Evolutionary conservation across 2,113 vertebrate species (phyloP).

Genomic region (Neogobius melanostomus): DNA sequence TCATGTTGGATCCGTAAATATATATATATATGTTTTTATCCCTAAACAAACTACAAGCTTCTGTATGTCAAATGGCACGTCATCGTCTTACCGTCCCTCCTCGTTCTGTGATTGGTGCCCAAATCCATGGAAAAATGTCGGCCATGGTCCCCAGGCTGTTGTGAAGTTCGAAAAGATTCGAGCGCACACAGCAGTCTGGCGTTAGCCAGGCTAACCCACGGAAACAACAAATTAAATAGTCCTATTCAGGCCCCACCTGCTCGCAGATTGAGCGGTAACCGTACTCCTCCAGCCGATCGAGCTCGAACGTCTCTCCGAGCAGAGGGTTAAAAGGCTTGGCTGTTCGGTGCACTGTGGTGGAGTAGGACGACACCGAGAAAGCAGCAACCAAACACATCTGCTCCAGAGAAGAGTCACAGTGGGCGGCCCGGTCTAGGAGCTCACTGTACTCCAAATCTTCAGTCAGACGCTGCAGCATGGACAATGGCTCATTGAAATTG

Average conservation of each 20-base stretch:
- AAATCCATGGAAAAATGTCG: too few species aligned
- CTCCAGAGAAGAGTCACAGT: slow-evolving; percentile 69
- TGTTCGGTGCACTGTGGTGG: slow-evolving; percentile 75
- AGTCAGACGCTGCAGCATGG: slow-evolving; percentile 90
- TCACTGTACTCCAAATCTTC: slow-evolving; percentile 96
- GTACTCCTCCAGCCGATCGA: slow-evolving; percentile 73
- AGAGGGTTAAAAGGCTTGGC: slow-evolving; percentile 80
- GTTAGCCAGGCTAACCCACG: too few species aligned
- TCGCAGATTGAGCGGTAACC: slow-evolving; percentile 76
- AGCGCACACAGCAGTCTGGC: too few species aligned
- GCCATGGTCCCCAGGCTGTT: too few species aligned
- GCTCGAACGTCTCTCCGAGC: slow-evolving; percentile 77
- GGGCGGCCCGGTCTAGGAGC: slow-evolving; percentile 85
- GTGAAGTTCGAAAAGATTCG: too few species aligned
- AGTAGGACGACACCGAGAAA: slow-evolving; percentile 78
- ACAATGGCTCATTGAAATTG: slow-evolving; percentile 90
- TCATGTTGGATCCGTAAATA: too few species aligned
- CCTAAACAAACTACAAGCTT: too few species aligned
- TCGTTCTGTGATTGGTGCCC: too few species aligned
- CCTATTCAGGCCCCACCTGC: slow-evolving; percentile 57
- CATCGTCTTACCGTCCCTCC: too few species aligned
- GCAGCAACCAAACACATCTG: slow-evolving; percentile 78
- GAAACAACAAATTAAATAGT: too few species aligned
- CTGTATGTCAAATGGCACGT: too few species aligned
- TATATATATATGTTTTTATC: too few species aligned